Evolutionary conservation across 1,140 invertebrate genomes (phyloP), one percentile per base, ranked within the genome.

Genomic region (Bicyclus anynana): DNA sequence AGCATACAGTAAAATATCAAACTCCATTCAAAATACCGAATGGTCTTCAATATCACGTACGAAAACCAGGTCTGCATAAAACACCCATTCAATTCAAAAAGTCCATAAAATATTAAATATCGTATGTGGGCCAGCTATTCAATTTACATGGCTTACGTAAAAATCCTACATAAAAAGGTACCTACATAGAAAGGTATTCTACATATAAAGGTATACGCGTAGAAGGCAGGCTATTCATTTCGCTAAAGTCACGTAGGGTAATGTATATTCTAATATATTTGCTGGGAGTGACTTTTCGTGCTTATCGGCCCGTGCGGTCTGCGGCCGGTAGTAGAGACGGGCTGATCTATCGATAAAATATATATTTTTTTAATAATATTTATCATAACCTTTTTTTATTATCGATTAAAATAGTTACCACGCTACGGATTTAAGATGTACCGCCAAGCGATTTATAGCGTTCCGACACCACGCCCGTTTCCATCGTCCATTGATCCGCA

Each of bases 211-310:
- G 69, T 60, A 59, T 47, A 47, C 44, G 65, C 26, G 65, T 69
- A 69, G 68, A 70, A 62, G 62, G 69, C 37, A 51, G 67, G 77
- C 81, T 70, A 87, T 87, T 87, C 84, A 87, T 87, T 77, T 71
- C 69, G 57, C 66, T 60, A 58, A 67, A 80, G 78, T 81, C 80
- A 82, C 84, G 80, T 81, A 82, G 77, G 77, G 80, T 87, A 87
- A 87, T 87, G 81, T 81, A 87, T 85, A 87, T 87, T 87, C 82
- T 87, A 87, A 87, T 87, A 87, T 87, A 87, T 87, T 87, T 87
- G 80, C 81, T 61, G 65, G 71, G 78, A 84, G 66, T 75, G 82
- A 87, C 84, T 87, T 87, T 87, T 87, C 84, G 80, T 87, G 84
- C 65, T 69, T 72, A 85, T 67, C 82, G 79, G 82, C 72, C 79